phyloP scores from a whole-genome alignment of 2,113 vertebrate genomes.

The Hypomesus transpacificus region DNA sequence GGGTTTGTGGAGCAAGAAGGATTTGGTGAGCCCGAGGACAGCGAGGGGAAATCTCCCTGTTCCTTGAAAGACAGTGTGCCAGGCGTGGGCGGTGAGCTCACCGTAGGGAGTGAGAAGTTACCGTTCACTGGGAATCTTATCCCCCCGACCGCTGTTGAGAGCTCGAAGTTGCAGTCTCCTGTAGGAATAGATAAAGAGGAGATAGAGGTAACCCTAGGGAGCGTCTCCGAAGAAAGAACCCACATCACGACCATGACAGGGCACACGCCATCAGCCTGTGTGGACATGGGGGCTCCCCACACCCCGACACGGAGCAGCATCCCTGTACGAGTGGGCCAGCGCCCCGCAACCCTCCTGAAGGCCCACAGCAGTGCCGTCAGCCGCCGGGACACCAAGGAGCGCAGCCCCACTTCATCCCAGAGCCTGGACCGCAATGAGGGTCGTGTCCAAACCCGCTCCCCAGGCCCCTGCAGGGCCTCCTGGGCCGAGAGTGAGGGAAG shows the following conservation, averaged over 20 bases:
- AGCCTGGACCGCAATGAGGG: constrained; percentile 72
- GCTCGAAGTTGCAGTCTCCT: constrained; percentile 16
- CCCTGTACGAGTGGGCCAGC: constrained; percentile 59
- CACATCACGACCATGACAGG: constrained; percentile 34
- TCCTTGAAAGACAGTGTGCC: constrained; percentile 41
- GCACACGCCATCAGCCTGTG: constrained; percentile 21
- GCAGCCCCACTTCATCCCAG: constrained; percentile 70
- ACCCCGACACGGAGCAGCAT: constrained; percentile 58
- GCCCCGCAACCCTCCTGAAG: constrained; percentile 67
- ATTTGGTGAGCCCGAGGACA: constrained; percentile 41
- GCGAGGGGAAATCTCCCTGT: constrained; percentile 34
- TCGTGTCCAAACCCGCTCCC: constrained; percentile 55
- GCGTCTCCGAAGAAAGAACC: constrained; percentile 41
- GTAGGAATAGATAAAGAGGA: constrained; percentile 11
- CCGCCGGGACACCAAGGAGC: constrained; percentile 64
- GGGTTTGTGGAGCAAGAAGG: background rate
- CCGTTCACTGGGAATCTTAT: constrained; percentile 29
- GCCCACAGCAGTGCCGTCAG: constrained; percentile 62
- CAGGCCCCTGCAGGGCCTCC: constrained; percentile 77
- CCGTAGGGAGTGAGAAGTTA: constrained; percentile 48
- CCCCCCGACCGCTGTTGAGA: constrained; percentile 52
- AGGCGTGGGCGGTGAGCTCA: constrained; percentile 30
- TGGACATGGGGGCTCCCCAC: constrained; percentile 39
- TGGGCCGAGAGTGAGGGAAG: constrained; percentile 82
- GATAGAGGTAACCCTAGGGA: constrained; percentile 31